Conservation (phyloP, 1,140 invertebrate genomes). For the Amphibalanus amphitrite region DNA sequence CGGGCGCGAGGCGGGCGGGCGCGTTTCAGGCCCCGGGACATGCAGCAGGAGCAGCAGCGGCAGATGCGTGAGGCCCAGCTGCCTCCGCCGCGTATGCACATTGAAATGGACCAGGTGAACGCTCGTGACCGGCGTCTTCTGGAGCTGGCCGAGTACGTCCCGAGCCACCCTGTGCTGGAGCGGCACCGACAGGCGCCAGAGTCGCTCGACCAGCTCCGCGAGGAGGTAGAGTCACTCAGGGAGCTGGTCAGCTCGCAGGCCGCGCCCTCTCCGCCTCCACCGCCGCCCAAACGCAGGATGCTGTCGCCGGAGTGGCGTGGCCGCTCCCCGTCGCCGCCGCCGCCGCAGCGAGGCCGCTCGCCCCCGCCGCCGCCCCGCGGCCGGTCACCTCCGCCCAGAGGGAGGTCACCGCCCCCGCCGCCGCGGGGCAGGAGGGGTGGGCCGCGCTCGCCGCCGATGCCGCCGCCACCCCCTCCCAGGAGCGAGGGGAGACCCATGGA, state of each 20-base stretch:
- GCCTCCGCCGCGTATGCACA: background rate
- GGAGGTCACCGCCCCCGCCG: too few relatives aligned
- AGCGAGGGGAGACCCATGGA: too few relatives aligned
- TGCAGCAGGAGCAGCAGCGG: background rate
- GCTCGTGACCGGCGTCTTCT: background rate
- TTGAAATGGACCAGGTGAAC: background rate
- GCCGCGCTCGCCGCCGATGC: too few relatives aligned
- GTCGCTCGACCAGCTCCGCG: background rate
- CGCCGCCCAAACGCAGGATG: background rate
- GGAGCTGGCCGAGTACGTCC: background rate
- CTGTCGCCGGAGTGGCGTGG: background rate
- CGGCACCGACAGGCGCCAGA: background rate
- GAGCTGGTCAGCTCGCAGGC: background rate
- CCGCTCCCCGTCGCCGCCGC: background rate
- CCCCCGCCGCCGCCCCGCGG: background rate
- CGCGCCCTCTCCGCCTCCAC: background rate
- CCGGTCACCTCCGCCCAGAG: background rate
- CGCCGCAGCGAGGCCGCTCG: background rate
- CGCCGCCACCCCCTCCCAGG: too few relatives aligned
- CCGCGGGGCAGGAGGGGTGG: too few relatives aligned
- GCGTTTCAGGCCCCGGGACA: too few relatives aligned
- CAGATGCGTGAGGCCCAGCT: background rate
- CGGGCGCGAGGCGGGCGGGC: too few relatives aligned
- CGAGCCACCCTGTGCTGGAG: background rate
- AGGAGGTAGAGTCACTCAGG: background rate